Evolutionary conservation across 2,888 invertebrate species (phyloP).

Genomic region (Calameuta idolon): DNA sequence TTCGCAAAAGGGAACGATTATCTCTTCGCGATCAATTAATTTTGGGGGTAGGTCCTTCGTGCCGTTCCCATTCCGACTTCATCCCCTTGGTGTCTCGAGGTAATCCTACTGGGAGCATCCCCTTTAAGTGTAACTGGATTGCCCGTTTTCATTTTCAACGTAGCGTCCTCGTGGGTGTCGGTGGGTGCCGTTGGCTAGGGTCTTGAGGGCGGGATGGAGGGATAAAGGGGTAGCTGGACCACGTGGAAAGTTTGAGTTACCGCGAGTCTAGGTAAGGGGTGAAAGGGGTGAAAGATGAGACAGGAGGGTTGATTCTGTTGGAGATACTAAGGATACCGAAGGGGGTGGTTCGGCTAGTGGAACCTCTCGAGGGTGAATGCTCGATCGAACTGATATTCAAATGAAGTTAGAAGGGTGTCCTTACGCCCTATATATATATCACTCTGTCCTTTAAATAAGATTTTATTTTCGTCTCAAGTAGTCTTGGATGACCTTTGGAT

Average conservation of each 20-base stretch:
- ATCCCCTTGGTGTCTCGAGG: not conserved
- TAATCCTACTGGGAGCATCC: not conserved
- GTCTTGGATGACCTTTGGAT: not conserved
- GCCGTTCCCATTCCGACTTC: not conserved
- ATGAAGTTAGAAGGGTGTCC: not conserved
- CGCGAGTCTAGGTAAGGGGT: no score
- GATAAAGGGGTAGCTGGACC: not conserved
- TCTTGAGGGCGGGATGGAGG: not conserved
- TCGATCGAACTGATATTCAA: conserved; percentile 8
- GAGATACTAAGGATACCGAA: no score
- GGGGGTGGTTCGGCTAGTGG: no score
- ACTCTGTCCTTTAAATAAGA: not conserved
- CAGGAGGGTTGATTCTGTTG: no score
- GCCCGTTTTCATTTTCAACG: conserved; percentile 2
- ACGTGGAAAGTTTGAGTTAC: no score
- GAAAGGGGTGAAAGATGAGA: no score
- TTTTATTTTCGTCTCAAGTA: not conserved
- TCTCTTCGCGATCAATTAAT: no score
- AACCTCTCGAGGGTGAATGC: no score
- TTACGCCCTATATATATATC: not conserved
- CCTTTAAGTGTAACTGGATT: conserved; percentile 2
- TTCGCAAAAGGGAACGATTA: no score
- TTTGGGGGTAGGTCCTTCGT: not conserved
- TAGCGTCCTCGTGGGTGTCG: not conserved
- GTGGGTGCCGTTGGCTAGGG: not conserved